Conservation (phyloP, 2,113 vertebrate genomes). For the Tachuris rubrigastra region DNA sequence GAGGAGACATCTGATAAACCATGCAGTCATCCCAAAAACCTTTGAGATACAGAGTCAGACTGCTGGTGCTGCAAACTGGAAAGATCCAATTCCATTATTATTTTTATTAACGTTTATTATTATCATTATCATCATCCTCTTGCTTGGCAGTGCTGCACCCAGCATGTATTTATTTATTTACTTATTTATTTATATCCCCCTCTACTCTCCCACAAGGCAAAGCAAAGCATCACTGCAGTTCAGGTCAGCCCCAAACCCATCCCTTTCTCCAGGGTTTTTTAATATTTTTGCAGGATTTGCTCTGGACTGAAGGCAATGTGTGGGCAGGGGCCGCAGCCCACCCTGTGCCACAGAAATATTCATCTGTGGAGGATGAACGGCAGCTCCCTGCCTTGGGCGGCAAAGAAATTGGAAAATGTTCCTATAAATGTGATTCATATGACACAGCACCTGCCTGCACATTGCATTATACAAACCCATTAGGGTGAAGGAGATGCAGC, state of each 20-base stretch:
- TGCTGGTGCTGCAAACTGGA: not conserved
- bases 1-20: not conserved
- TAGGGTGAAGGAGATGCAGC: not conserved
- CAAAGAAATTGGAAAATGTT: constrained; percentile 60
- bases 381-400: constrained; percentile 47
- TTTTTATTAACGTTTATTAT: not conserved
- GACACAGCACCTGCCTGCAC: constrained; percentile 6
- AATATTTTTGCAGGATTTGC: not conserved
- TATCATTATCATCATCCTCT: not conserved
- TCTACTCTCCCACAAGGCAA: not conserved
- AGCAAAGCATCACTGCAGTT: fast-evolving
- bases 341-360: not conserved
- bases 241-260: not conserved
- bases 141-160: fast-evolving
- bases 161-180: not conserved
- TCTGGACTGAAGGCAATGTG: not conserved
- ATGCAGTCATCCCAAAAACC: not conserved
- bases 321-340: not conserved
- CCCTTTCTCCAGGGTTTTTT: not conserved
- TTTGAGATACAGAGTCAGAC: fast-evolving
- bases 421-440: constrained; percentile 59
- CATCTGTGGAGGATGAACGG: constrained; percentile 35
- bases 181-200: not conserved
- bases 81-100: not conserved
- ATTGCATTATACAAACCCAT: constrained; percentile 12